Conservation (phyloP, 2,113 vertebrate genomes). For the Athene cunicularia region DNA sequence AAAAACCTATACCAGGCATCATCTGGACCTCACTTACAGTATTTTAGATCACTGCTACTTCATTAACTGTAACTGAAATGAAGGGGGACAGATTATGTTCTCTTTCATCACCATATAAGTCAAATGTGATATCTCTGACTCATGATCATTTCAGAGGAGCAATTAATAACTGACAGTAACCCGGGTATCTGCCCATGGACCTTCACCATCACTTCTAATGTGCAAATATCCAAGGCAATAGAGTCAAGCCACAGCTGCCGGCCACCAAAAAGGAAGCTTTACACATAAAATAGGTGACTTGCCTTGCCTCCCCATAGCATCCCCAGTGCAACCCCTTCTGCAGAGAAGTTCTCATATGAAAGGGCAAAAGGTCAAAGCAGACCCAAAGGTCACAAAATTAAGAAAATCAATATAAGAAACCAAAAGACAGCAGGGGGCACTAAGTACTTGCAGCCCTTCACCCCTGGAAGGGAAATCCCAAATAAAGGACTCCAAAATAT, state of each 20-base stretch:
- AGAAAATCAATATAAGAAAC: not conserved
- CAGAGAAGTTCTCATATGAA: not conserved
- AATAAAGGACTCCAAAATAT: not conserved
- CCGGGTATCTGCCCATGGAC: not conserved
- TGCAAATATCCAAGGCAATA: not conserved
- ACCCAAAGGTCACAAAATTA: not conserved
- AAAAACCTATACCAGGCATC: not conserved
- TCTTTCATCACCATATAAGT: not conserved
- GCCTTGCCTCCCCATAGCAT: not conserved
- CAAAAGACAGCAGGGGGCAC: conserved; percentile 4
- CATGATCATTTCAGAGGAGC: not conserved
- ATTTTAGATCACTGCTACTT: not conserved
- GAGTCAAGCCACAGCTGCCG: not conserved
- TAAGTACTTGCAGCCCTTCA: not conserved
- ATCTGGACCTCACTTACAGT: not conserved
- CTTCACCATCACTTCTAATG: not conserved
- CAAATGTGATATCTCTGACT: not conserved
- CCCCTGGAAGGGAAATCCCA: not conserved
- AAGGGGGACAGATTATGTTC: not conserved
- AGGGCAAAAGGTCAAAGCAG: not conserved
- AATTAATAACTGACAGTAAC: not conserved
- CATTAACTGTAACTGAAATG: not conserved
- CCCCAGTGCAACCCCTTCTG: rapidly evolving
- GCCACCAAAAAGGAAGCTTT: not conserved
- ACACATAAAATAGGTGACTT: not conserved